These are phyloP conservation scores for Entomobrya multifasciata DNA, from an alignment of 2,888 invertebrate species.

Conservation along the genomic window DNA sequence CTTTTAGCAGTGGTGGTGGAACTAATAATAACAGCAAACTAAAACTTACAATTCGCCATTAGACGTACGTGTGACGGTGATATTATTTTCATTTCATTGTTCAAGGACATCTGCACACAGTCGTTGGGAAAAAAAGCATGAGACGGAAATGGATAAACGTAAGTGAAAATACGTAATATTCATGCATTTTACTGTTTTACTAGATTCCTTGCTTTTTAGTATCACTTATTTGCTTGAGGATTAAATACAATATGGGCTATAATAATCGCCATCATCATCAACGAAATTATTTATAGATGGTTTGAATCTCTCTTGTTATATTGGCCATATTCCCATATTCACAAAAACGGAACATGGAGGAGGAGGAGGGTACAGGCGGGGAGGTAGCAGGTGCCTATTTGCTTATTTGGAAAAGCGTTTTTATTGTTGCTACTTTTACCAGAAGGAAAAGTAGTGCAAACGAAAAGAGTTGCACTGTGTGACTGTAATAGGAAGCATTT, in stretches of 20 bases:
- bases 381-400: constrained; percentile 16
- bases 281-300: constrained; percentile 24
- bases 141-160: constrained; percentile 1
- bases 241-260: neutral
- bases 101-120: neutral
- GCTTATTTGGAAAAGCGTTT: neutral
- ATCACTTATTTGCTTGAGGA: neutral
- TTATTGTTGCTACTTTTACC: constrained; percentile 13
- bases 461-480: neutral
- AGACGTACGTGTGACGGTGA: neutral
- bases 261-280: constrained; percentile 22
- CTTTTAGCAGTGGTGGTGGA: too few relatives aligned
- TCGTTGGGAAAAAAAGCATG: neutral
- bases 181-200: neutral
- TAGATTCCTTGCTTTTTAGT: neutral
- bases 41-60: neutral
- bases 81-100: constrained; percentile 4
- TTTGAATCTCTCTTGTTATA: neutral
- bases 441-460: neutral
- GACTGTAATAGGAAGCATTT: constrained; percentile 8
- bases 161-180: neutral
- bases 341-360: neutral
- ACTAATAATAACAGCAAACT: neutral
- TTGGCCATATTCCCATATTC: neutral
- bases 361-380: neutral